phyloP scores from a whole-genome alignment of 2,113 vertebrate species.

The Ochotona curzoniae region DNA sequence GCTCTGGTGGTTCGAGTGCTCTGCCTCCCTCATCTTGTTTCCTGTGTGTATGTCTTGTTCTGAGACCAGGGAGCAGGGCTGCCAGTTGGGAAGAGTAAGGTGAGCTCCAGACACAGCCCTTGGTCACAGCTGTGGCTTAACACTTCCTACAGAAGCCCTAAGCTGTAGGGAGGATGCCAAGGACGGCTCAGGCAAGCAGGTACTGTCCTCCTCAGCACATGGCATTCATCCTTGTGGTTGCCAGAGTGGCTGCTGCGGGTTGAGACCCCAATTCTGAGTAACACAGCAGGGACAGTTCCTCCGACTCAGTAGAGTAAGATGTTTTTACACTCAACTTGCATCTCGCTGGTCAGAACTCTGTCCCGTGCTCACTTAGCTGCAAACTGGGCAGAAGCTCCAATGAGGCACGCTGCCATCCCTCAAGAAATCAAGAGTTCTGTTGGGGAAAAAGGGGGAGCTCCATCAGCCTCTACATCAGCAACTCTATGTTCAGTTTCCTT shows the following conservation, averaged over 20 bases:
- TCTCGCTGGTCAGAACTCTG: not conserved
- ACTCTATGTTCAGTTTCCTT: slow-evolving; percentile 18
- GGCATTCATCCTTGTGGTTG: not conserved
- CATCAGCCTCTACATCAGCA: not conserved
- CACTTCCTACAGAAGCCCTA: not conserved
- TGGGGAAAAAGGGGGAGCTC: not conserved
- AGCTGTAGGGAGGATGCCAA: not conserved
- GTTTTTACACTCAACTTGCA: not conserved
- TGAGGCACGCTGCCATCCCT: not conserved
- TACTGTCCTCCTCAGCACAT: not conserved
- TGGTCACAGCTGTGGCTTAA: not conserved
- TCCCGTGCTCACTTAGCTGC: not conserved
- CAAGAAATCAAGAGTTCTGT: not conserved
- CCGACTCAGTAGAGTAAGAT: not conserved
- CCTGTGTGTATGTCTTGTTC: not conserved
- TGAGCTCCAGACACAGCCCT: not conserved
- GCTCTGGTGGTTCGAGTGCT: not conserved
- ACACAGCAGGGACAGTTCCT: too few species aligned
- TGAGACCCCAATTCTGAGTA: not conserved
- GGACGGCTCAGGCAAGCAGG: not conserved
- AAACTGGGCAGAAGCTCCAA: not conserved
- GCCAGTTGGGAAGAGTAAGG: not conserved
- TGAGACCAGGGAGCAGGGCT: not conserved
- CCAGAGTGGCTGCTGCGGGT: not conserved
- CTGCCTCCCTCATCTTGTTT: not conserved